phyloP scores from a whole-genome alignment of 2,797 vertebrate species.

The Brachymystax lenok region DNA sequence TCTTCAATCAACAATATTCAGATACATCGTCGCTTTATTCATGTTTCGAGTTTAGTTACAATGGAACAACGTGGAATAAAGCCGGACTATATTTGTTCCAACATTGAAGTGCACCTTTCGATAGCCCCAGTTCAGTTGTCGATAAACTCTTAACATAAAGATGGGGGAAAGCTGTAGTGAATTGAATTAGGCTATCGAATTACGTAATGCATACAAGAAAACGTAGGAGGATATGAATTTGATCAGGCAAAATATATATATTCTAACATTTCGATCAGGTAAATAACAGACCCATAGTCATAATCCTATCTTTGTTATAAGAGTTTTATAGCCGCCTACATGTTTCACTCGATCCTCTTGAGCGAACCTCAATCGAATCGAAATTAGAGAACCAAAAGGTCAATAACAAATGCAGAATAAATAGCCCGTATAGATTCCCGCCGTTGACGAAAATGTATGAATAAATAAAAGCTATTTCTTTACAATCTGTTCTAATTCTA shows the following conservation, averaged over 20 bases:
- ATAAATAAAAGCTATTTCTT: neutral
- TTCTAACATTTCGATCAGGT: neutral
- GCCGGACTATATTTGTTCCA: conserved; percentile 32
- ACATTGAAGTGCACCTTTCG: conserved; percentile 70
- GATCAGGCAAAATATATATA: neutral
- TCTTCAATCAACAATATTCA: neutral
- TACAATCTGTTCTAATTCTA: neutral
- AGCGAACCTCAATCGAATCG: neutral
- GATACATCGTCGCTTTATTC: neutral
- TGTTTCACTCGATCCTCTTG: neutral
- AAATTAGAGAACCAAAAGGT: neutral
- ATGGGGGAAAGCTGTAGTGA: conserved; percentile 53
- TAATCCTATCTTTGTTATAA: neutral
- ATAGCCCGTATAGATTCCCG: neutral
- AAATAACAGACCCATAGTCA: neutral
- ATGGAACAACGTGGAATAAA: neutral
- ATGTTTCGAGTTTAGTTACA: neutral
- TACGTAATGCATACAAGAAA: conserved; percentile 70
- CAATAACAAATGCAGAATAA: neutral
- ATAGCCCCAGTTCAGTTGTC: conserved; percentile 17
- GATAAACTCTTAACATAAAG: conserved; percentile 31
- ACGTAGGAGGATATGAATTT: neutral
- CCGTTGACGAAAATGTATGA: neutral
- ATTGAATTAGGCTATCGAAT: conserved; percentile 46
- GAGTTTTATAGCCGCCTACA: conserved; percentile 1